A percentile compares a stretch with the other conserved stretches of the same genome.
Evolutionary conservation across 2,113 vertebrate genomes (phyloP).

Genomic region (Stigmatopora nigra): DNA sequence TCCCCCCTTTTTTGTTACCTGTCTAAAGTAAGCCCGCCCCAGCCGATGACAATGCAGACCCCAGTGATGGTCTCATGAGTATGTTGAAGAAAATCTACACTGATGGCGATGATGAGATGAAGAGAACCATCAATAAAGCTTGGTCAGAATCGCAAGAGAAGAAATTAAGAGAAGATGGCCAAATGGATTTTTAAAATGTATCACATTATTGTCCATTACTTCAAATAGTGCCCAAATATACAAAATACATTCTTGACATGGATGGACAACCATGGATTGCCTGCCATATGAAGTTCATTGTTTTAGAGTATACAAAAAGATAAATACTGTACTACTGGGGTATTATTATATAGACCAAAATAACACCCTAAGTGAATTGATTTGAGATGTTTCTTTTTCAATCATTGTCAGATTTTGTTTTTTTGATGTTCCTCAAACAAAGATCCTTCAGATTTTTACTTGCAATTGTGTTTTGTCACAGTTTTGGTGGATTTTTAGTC

Average conservation of each 20-base stretch:
- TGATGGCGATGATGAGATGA: constrained; percentile 96
- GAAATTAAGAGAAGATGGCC: constrained; percentile 75
- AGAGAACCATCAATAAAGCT: constrained; percentile 95
- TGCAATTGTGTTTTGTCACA: neutral
- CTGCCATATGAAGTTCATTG: neutral
- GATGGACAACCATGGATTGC: neutral
- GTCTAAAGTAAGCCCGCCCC: constrained; percentile 74
- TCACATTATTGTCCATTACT: constrained; percentile 1
- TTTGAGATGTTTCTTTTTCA: too few relatives aligned
- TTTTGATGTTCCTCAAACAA: constrained; percentile 17
- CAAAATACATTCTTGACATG: neutral
- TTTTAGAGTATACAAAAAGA: neutral
- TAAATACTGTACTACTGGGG: neutral
- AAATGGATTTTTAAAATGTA: constrained; percentile 74
- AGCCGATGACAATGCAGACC: constrained; percentile 76
- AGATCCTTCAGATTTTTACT: neutral
- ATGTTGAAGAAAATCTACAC: constrained; percentile 94
- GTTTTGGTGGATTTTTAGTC: neutral
- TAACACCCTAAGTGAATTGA: neutral
- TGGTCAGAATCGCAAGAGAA: constrained; percentile 96
- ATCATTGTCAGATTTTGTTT: neutral
- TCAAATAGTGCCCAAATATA: constrained; percentile 10
- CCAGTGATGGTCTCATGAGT: constrained; percentile 89
- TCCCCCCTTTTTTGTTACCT: neutral
- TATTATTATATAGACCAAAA: neutral